phyloP scores from a whole-genome alignment of 2,888 invertebrate species.

The Patella pellucida region DNA sequence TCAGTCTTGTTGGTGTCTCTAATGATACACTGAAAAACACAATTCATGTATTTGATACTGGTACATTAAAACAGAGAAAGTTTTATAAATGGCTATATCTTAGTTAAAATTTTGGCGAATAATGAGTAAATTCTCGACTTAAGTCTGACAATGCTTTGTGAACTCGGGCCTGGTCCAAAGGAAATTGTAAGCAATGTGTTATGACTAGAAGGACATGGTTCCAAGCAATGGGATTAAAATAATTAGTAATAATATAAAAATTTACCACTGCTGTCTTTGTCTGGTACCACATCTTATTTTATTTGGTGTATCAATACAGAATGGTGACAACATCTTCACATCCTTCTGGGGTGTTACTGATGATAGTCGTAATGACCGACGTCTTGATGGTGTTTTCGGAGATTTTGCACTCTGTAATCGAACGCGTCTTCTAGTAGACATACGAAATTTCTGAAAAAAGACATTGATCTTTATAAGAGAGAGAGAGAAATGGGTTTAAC shows the following conservation, averaged over 20 bases:
- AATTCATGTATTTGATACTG: background rate
- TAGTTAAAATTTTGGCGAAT: too few species aligned
- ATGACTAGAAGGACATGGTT: too few species aligned
- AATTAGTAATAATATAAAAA: background rate
- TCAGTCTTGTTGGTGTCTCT: constrained; percentile 60
- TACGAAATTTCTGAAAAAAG: constrained; percentile 49
- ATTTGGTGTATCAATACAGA: constrained; percentile 55
- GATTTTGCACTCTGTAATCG: constrained; percentile 43
- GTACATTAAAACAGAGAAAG: too few species aligned
- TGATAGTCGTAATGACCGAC: constrained; percentile 16
- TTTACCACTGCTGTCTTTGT: constrained; percentile 27
- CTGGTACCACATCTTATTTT: constrained; percentile 10
- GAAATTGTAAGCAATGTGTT: too few species aligned
- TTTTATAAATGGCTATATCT: too few species aligned
- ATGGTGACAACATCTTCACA: constrained; percentile 57
- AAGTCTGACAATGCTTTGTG: too few species aligned
- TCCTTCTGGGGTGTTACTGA: constrained; percentile 24
- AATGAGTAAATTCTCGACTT: too few species aligned
- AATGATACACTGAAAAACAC: constrained; percentile 33
- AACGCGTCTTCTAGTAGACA: constrained; percentile 48
- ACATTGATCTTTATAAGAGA: constrained; percentile 15
- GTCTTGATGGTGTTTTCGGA: constrained; percentile 35
- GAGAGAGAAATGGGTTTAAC: too few species aligned
- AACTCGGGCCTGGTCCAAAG: too few species aligned
- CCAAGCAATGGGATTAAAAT: too few species aligned